Evolutionary conservation across 2,113 vertebrate genomes (phyloP), one percentile per base, ranked within the genome.

Genomic region (Cyphomyrus discorhynchus): DNA sequence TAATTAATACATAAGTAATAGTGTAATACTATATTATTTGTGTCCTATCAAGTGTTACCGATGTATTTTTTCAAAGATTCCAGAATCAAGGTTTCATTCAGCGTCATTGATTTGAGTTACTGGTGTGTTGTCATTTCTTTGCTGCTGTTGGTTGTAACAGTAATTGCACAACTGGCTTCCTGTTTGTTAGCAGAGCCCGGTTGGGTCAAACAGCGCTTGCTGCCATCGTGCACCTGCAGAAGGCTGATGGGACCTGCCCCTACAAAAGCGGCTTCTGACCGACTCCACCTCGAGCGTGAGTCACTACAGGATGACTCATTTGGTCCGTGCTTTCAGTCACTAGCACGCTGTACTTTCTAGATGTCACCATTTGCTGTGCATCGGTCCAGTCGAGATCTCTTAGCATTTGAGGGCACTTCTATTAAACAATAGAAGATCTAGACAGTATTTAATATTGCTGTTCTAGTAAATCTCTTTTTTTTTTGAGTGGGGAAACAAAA

Each of bases 401-500:
- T 47, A 84, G 24, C 42, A 24, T 47, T 47, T 84, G 31, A 10
- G 17, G 17, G 39, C 19, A 45, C 49, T 52, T 8, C 5, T 27
- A 11, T 56, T 52, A 56, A 31, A 35, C n/a, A 19, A 27, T 53
- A 10, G 85, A 87, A 53, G 50, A 87, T 53, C 13, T 42, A 42
- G 8, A 31, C 5, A 86, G 85, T 86, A 56, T 52, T 46, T 52
- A 53, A 47, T 87, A 35, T 52, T 53, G 49, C 85, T 56, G 85
- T 15, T 56, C 27, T 56, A n/a, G 45, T 87, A 52, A 87, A 35
- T 56, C 49, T 47, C 39, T 53, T 35, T 27, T 8, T 31, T 39
- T 56, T 70, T 70, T 70, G n/a, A 70, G 21, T 19, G 52, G 80
- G 90, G 93, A 91, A 93, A 90, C 92, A 93, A 87, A 87, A 93